Evolutionary conservation across 2,797 vertebrate species (phyloP).

Genomic region (Phoebastria nigripes): DNA sequence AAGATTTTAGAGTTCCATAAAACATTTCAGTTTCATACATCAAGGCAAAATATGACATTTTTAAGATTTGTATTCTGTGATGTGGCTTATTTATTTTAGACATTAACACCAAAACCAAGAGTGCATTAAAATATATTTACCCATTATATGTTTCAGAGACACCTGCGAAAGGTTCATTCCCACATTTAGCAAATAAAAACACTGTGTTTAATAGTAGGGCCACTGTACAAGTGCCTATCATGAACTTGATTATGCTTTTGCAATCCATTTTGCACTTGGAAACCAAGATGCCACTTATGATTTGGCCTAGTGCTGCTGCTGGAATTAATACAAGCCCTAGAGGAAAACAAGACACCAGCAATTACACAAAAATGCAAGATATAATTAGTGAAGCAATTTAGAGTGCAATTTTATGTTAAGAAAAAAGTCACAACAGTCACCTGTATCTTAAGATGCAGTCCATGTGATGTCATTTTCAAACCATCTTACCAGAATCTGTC

Average conservation of each 20-base stretch:
- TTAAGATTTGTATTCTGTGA: not conserved
- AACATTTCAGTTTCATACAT: not conserved
- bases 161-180: constrained; percentile 78
- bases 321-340: constrained; percentile 78
- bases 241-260: constrained; percentile 74
- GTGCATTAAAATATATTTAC: constrained; percentile 71
- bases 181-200: constrained; percentile 75
- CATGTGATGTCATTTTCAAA: not conserved
- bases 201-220: constrained; percentile 68
- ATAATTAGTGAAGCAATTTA: not conserved
- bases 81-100: not conserved
- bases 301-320: constrained; percentile 80
- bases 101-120: not conserved
- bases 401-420: not conserved
- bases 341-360: constrained; percentile 45
- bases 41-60: not conserved
- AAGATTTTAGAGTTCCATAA: not conserved
- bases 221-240: constrained; percentile 52
- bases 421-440: not conserved
- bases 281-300: constrained; percentile 77
- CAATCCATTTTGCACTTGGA: constrained; percentile 77
- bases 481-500: not conserved
- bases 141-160: constrained; percentile 76
- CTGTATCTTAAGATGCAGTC: not conserved
- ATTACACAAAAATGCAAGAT: constrained; percentile 26